Base-by-base conservation (phyloP, 2,797 vertebrate genomes). In the Poeciliopsis gracilis region DNA sequence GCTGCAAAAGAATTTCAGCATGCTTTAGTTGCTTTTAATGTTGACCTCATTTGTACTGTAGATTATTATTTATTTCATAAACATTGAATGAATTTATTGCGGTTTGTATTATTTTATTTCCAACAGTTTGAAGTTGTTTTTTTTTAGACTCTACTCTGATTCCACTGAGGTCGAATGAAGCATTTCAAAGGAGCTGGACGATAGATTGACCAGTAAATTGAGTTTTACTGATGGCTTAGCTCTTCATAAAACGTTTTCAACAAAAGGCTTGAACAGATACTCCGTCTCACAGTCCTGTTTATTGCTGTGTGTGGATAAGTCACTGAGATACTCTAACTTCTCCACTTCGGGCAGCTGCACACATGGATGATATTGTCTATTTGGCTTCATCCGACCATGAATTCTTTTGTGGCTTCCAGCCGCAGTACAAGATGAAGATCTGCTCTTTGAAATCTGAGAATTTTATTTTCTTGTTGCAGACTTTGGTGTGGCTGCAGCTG, bases 311-410 rank as follows among this genome's bases (percentile, higher is more conserved):
- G 53, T 82, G 80, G 74, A 80, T 73, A 76, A 77, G 43, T 71
- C 77, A 72, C 53, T 69, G 59, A 83, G 49, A 81, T 75, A 71
- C 72, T 41, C 71, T 49, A 76, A 72, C 71, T 77, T 73, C 78
- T 77, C 73, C 69, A 77, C 78, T 45, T 11, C 28, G 72, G 73
- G 67, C 76, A 77, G 77, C 69, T 69, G 76, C 79, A 76, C 49
- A 73, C 75, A 49, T 10, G 55, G 77, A 82, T 77, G 86, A 85
- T 87, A 82, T 46, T 63, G 77, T 82, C 75, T 75, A 78, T 87
- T 87, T 53, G 77, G 51, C 81, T 84, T 75, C 81, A 72, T 38
- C 63, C 76, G 76, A 83, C 77, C 72, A 25, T 82, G 82, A 78
- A 80, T 78, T 51, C 53, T 45, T 51, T 20, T 85, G 78, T 73